Percentiles rank a stretch among this genome's conserved stretches.
Evolutionary conservation across 2,797 vertebrate species (phyloP).

Genomic region (Leptatherina wallacei): DNA sequence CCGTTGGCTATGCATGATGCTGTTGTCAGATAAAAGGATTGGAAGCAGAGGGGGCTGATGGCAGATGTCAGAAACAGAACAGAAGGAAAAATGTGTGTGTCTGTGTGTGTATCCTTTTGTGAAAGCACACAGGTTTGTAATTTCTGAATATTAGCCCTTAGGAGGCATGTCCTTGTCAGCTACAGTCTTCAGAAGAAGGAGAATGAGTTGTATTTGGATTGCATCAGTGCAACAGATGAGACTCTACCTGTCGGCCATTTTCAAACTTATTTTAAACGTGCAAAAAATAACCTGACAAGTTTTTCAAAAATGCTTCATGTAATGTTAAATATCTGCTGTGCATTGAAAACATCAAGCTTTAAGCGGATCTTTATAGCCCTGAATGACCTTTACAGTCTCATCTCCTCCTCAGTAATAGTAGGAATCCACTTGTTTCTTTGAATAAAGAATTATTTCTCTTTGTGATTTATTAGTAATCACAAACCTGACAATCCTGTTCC

Average conservation of each 20-base stretch:
- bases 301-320: too few relatives aligned
- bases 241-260: neutral
- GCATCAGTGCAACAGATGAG: constrained; percentile 14
- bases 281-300: too few relatives aligned
- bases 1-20: constrained; percentile 48
- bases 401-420: too few relatives aligned
- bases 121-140: constrained; percentile 30
- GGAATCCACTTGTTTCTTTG: too few relatives aligned
- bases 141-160: constrained; percentile 36
- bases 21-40: constrained; percentile 60
- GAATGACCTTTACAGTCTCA: too few relatives aligned
- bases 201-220: constrained; percentile 18
- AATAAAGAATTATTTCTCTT: too few relatives aligned
- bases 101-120: constrained; percentile 5
- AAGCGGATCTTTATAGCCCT: too few relatives aligned
- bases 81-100: neutral
- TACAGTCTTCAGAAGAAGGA: constrained; percentile 18
- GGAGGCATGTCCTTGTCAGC: constrained; percentile 32
- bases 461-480: too few relatives aligned
- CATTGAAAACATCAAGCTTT: too few relatives aligned
- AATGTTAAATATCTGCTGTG: too few relatives aligned
- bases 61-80: constrained; percentile 35
- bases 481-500: too few relatives aligned
- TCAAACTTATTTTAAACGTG: neutral
- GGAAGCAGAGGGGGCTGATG: constrained; percentile 41